phyloP scores from a whole-genome alignment of 2,888 invertebrate genomes.

The Timema cristinae region DNA sequence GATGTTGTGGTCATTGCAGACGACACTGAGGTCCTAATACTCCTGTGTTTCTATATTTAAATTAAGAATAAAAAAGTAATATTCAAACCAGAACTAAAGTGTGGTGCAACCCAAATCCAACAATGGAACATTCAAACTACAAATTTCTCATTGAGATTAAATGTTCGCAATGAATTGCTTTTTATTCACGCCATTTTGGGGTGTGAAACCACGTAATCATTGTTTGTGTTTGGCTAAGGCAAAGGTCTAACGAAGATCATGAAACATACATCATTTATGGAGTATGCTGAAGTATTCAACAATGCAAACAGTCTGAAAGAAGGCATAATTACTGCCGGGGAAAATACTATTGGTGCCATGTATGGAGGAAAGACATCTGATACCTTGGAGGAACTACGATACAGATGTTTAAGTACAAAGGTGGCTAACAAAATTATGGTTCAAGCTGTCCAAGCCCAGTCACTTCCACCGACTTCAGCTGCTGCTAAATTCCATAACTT shows the following conservation, averaged over 20 bases:
- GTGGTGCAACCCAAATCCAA: neutral
- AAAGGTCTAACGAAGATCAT: neutral
- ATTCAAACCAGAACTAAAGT: neutral
- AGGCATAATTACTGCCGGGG: slow-evolving; percentile 3
- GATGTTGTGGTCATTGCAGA: slow-evolving; percentile 8
- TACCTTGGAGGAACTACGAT: neutral
- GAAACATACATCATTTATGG: neutral
- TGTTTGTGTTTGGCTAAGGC: neutral
- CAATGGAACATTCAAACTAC: slow-evolving; percentile 2
- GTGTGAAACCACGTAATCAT: no score
- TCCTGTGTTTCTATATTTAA: neutral
- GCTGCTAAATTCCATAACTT: no score
- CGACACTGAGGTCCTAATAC: no score
- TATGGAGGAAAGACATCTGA: neutral
- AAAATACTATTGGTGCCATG: neutral
- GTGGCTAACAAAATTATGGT: neutral
- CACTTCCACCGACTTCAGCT: no score
- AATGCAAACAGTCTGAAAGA: neutral
- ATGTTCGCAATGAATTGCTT: neutral
- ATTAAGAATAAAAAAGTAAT: neutral
- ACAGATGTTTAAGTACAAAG: neutral
- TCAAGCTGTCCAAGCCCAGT: neutral
- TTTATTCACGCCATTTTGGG: no score
- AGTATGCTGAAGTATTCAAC: neutral
- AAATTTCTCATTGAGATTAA: neutral